phyloP scores from a whole-genome alignment of 2,113 vertebrate species.

The Silurus asotus region DNA sequence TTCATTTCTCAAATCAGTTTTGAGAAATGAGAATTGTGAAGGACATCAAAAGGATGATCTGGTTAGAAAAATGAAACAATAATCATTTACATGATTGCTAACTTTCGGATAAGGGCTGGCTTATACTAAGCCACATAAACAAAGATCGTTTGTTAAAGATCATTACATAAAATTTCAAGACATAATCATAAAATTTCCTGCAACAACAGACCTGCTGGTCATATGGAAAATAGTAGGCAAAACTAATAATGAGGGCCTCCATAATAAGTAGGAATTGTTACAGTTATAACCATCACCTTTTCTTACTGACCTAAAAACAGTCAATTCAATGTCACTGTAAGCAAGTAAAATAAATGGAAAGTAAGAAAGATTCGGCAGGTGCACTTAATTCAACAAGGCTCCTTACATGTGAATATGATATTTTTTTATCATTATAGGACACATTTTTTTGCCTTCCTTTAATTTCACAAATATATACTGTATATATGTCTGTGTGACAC shows the following conservation, averaged over 20 bases:
- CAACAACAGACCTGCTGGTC: neutral
- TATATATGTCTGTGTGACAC: too few relatives aligned
- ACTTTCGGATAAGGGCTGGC: neutral
- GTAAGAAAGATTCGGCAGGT: too few relatives aligned
- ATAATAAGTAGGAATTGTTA: neutral
- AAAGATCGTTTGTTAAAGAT: neutral
- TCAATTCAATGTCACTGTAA: too few relatives aligned
- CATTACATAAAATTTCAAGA: neutral
- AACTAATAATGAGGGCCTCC: neutral
- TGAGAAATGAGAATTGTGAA: neutral
- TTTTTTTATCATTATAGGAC: too few relatives aligned
- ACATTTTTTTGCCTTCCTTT: too few relatives aligned
- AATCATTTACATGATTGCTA: constrained; percentile 10
- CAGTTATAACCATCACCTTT: too few relatives aligned
- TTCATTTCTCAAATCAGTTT: neutral
- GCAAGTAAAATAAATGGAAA: too few relatives aligned
- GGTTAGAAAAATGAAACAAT: constrained; percentile 26
- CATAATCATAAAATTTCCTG: neutral
- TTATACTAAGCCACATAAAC: constrained; percentile 6
- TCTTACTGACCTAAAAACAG: too few relatives aligned
- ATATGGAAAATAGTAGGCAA: neutral
- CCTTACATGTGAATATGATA: too few relatives aligned
- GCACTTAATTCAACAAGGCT: too few relatives aligned
- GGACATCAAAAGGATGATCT: neutral
- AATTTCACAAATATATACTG: too few relatives aligned